Base-by-base conservation (phyloP, 2,888 invertebrate genomes). In the Philereme transversata region DNA sequence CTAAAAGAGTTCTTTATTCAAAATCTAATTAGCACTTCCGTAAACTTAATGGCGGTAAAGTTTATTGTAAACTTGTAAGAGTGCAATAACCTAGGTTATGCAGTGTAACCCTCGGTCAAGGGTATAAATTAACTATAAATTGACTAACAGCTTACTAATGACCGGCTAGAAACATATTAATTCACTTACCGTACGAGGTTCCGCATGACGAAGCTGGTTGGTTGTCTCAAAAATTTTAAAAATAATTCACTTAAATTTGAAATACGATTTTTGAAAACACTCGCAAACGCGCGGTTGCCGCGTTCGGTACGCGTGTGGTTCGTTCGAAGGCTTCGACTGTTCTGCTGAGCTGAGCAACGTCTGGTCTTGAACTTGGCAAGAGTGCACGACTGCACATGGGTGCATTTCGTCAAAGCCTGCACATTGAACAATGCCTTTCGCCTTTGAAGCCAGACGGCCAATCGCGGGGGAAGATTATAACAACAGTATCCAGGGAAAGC, bases 351-450 rank as follows among this genome's bases (percentile, higher is more conserved):
- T 62, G 60, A 58, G 44, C 71, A 64, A 76, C 65, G 78, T 74
- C 78, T 81, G 82, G 77, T 85, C 89, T 89, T 90, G 87, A 90
- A 89, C 89, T 88, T 77, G 80, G 73, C 87, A 87, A 84, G 83
- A 83, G 56, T 57, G 56, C 59, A 60, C 49, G 85, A 84, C 84
- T 86, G 83, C 87, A 84, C 80, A 43, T 79, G 77, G 78, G 74
- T 88, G 88, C 88, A 86, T 82, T 83, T 80, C 71, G 76, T 77
- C 76, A 78, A 73, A 69, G 71, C 70, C 71, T 52, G 58, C 44
- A 45, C 22, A 55, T 59, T 67, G 65, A 70, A 65, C 63, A 65
- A 68, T 71, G 62, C 65, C 65, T 69, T 51, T 69, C 64, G 54
- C 65, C 65, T 71, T 69, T 69, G 68, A 69, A 64, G 66, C 64